Conservation (phyloP, 2,888 invertebrate genomes). For the Sympetrum striolatum region DNA sequence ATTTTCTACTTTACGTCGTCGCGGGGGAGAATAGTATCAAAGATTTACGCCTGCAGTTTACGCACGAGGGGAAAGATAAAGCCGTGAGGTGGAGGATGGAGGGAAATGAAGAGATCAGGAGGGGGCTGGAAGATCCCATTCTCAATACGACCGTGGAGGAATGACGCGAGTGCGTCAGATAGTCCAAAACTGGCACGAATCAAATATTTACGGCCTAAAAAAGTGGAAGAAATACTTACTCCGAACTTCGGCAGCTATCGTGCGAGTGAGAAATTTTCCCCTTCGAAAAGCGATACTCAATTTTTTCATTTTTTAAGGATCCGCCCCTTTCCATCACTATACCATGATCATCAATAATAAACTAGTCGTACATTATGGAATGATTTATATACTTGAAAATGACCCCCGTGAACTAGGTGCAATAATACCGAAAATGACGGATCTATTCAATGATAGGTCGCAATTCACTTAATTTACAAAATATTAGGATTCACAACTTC, state of each 20-base stretch:
- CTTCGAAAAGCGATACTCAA: not conserved
- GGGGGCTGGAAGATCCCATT: not conserved
- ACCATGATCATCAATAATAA: too few relatives aligned
- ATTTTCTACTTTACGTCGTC: not conserved
- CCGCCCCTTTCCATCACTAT: too few relatives aligned
- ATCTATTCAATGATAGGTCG: too few relatives aligned
- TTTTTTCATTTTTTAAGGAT: not conserved
- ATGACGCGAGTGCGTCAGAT: not conserved
- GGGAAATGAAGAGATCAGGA: not conserved
- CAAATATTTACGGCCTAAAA: not conserved
- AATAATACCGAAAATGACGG: too few relatives aligned
- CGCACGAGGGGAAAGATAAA: not conserved
- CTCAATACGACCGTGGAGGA: not conserved
- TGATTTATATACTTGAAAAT: too few relatives aligned
- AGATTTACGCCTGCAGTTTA: not conserved
- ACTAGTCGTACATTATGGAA: too few relatives aligned
- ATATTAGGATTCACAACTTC: too few relatives aligned
- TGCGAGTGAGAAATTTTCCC: not conserved
- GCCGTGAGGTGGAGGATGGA: not conserved
- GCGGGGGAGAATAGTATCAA: not conserved
- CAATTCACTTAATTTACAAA: too few relatives aligned
- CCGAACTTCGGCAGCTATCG: not conserved
- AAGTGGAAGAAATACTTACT: not conserved
- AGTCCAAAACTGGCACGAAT: not conserved
- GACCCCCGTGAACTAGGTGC: too few relatives aligned